Percentiles rank a stretch among this genome's conserved stretches.
Conservation (phyloP, 2,797 vertebrate genomes). For the Harpagifer antarcticus region DNA sequence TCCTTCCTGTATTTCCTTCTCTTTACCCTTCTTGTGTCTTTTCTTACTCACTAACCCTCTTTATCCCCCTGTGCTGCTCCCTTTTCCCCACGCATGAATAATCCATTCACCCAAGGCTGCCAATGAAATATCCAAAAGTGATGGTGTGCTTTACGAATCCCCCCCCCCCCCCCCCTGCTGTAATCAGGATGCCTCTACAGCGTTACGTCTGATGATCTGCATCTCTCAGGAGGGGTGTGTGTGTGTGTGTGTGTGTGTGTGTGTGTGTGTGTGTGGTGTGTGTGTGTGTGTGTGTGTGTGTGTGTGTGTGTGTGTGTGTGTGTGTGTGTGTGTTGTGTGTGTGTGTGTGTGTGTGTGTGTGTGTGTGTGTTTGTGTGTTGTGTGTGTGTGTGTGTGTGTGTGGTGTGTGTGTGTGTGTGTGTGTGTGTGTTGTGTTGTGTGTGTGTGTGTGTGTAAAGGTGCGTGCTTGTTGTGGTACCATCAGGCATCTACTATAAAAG, state of each 20-base stretch:
- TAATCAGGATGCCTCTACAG: slow-evolving; percentile 45
- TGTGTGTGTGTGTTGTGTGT: too few relatives aligned
- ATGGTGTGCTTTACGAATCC: slow-evolving; percentile 28
- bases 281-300: too few relatives aligned
- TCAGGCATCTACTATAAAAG: slow-evolving; percentile 4
- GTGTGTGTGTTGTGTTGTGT: neutral
- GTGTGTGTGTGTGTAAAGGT: slow-evolving; percentile 15
- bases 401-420: too few relatives aligned
- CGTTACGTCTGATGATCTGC: slow-evolving; percentile 24
- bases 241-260: too few relatives aligned
- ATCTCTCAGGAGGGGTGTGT: neutral
- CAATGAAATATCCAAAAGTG: slow-evolving; percentile 57
- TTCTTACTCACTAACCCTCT: slow-evolving; percentile 1
- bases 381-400: too few relatives aligned
- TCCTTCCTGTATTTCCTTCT: neutral
- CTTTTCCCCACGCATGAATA: slow-evolving; percentile 60
- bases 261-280: too few relatives aligned
- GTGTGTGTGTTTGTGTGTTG: too few relatives aligned
- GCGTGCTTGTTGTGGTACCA: neutral
- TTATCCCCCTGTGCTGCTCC: slow-evolving; percentile 11
- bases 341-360: too few relatives aligned
- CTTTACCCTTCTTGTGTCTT: neutral
- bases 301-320: too few relatives aligned
- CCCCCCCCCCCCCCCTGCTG: neutral
- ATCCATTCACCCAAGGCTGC: slow-evolving; percentile 54